These are phyloP conservation scores for Heterocephalus glaber DNA, from an alignment of 2,113 vertebrate genomes.

Conservation along the genomic window DNA sequence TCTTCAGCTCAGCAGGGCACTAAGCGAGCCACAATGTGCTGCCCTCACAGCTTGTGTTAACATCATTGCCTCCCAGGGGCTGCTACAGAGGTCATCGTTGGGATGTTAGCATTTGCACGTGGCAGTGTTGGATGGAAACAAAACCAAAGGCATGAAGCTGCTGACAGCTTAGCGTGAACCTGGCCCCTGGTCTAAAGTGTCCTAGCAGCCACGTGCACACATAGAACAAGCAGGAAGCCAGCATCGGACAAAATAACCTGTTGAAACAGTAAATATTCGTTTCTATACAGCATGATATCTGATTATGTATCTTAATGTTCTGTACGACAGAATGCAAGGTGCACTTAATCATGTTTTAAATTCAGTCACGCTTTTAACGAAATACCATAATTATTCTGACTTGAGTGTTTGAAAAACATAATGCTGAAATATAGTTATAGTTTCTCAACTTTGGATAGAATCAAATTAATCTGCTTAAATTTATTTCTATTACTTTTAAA, in stretches of 20 bases:
- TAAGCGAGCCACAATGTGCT: not conserved
- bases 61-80: not conserved
- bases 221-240: not conserved
- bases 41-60: not conserved
- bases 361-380: not conserved
- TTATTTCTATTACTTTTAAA: not conserved
- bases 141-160: not conserved
- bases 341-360: not conserved
- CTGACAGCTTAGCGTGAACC: not conserved
- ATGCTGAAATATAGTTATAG: not conserved
- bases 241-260: not conserved
- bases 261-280: not conserved
- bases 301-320: not conserved
- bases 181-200: not conserved
- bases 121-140: not conserved
- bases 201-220: not conserved
- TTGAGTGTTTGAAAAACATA: not conserved
- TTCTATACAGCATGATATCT: not conserved
- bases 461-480: not conserved
- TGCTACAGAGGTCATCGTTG: rapidly evolving
- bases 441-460: not conserved
- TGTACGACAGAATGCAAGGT: not conserved
- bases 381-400: not conserved
- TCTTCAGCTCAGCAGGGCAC: not conserved
- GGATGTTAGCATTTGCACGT: rapidly evolving